Percentiles rank a stretch among this genome's conserved stretches.
Evolutionary conservation across 1,140 invertebrate genomes (phyloP).

Genomic region (Chironomus striatipennis): DNA sequence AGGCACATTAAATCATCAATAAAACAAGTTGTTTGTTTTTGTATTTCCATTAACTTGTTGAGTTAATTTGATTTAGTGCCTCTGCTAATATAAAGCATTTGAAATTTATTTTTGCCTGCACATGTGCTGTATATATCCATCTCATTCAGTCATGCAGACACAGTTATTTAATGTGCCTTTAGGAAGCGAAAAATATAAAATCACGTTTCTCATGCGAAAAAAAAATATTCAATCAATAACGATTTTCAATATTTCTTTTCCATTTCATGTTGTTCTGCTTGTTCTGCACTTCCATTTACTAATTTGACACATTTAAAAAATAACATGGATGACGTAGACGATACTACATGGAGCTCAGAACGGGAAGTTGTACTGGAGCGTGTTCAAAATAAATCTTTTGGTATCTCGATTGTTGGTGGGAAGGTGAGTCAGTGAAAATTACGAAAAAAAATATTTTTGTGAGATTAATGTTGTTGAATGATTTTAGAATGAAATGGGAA

Average conservation of each 20-base stretch:
- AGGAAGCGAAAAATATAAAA: neutral
- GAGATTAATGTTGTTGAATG: neutral
- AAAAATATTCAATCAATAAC: neutral
- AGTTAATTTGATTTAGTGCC: neutral
- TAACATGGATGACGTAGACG: neutral
- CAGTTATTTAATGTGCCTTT: too few relatives aligned
- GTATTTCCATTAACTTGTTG: neutral
- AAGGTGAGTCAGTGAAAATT: conserved; percentile 51
- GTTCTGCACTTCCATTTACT: neutral
- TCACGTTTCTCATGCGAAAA: neutral
- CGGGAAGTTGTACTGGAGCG: conserved; percentile 63
- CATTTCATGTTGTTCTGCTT: too few relatives aligned
- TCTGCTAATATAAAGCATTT: neutral
- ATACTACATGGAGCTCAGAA: conserved; percentile 65
- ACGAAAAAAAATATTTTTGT: neutral
- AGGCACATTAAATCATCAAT: neutral
- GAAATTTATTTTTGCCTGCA: too few relatives aligned
- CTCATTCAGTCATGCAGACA: neutral
- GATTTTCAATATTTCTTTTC: neutral
- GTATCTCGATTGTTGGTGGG: conserved; percentile 91
- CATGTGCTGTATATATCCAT: neutral
- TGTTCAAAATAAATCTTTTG: conserved; percentile 62
- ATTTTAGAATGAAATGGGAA: neutral
- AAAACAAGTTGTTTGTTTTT: neutral
- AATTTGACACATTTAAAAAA: neutral